Evolutionary conservation across 1,140 invertebrate species (phyloP).

Genomic region (Drosophila repleta): DNA sequence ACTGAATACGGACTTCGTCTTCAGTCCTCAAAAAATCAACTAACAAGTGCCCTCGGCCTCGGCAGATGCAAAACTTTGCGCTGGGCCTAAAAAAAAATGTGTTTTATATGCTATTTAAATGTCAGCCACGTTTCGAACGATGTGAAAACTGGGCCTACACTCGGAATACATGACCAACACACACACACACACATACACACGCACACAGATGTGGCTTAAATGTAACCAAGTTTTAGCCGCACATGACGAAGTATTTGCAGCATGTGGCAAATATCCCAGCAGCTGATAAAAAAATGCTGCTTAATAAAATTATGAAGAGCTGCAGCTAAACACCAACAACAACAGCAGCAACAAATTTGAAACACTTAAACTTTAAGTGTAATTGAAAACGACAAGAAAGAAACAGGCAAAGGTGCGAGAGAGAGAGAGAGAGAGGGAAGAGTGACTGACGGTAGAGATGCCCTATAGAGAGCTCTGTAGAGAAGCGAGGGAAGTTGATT

Average conservation of each 20-base stretch:
- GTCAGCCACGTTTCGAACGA: constrained; percentile 63
- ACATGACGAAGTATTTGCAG: constrained; percentile 52
- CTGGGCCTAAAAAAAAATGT: not conserved
- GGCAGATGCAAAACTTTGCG: constrained; percentile 39
- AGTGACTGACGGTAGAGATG: not conserved
- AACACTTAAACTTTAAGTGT: constrained; percentile 67
- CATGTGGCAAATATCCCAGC: constrained; percentile 56
- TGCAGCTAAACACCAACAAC: constrained; percentile 8
- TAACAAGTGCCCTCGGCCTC: constrained; percentile 8
- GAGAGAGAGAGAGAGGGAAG: not conserved
- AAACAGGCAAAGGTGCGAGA: not conserved
- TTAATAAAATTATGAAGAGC: constrained; percentile 70
- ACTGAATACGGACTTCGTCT: constrained; percentile 24
- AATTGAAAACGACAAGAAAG: constrained; percentile 66
- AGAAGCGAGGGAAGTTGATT: too few species aligned
- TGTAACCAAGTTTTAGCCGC: constrained; percentile 8
- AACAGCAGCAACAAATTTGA: constrained; percentile 32
- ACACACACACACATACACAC: constrained; percentile 6
- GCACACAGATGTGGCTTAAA: not conserved
- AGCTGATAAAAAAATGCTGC: constrained; percentile 33
- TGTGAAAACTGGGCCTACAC: constrained; percentile 62
- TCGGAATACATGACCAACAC: constrained; percentile 20
- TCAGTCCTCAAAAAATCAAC: not conserved
- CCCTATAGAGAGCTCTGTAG: too few species aligned
- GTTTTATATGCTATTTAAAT: constrained; percentile 58